phyloP scores from a whole-genome alignment of 2,113 vertebrate genomes.

The Oreochromis niloticus region DNA sequence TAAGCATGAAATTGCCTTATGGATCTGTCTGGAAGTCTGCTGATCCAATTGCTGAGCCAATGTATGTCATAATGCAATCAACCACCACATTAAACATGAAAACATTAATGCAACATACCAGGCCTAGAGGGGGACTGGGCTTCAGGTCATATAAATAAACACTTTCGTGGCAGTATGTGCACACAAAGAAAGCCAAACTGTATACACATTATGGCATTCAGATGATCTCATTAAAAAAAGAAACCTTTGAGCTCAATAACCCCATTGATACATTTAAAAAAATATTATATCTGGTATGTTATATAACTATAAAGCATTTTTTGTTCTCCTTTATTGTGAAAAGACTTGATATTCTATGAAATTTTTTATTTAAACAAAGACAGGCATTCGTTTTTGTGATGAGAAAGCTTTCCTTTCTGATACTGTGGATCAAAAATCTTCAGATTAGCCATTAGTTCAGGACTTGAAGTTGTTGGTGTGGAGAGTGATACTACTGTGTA shows the following conservation, averaged over 20 bases:
- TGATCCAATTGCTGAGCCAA: not conserved
- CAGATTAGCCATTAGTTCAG: not conserved
- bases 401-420: not conserved
- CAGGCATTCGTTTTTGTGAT: not conserved
- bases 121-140: not conserved
- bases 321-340: not conserved
- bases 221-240: not conserved
- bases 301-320: not conserved
- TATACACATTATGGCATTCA: not conserved
- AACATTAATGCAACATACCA: not conserved
- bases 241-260: not conserved
- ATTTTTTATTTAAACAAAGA: not conserved
- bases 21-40: not conserved
- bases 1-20: not conserved
- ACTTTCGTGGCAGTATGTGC: not conserved
- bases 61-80: slow-evolving; percentile 7
- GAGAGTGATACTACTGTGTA: not conserved
- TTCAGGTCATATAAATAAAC: not conserved
- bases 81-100: not conserved
- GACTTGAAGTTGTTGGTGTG: not conserved
- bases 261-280: not conserved
- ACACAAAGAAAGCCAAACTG: not conserved
- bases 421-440: not conserved
- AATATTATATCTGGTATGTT: not conserved
- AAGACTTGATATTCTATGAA: not conserved